Base-by-base conservation (phyloP, 2,797 vertebrate species). In the Gobionotothen gibberifrons region DNA sequence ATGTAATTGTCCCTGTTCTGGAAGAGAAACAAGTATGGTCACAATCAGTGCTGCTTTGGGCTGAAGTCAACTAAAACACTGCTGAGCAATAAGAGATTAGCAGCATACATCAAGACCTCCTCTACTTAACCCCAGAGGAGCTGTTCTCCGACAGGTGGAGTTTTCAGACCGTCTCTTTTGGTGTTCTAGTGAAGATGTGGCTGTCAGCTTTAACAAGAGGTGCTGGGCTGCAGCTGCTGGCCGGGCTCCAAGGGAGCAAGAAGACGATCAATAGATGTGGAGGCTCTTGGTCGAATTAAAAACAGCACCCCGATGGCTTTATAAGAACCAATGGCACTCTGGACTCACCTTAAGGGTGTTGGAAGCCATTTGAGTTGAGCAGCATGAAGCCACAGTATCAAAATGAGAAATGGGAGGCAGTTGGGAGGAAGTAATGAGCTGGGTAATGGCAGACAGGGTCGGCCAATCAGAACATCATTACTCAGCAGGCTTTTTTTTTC, bases 1-100 rank as follows among this genome's bases (percentile, higher is more conserved):
- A 98, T 99, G 89, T 99, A 99, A 93, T 99, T 98, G 93, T 99
- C 97, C 72, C 97, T 90, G 94, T 99, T 99, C 97, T 99, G 76
- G 44, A 85, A 78, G 14, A 3, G 44, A 51, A 57, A 80, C 39
- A 16, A 48, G 10, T 1, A 39, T 21, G 0, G 0, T 26, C 3
- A 52, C 3, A 22, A 61, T 57, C 44, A 48, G 40, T 15, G 69
- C 52, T 16, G 47, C 2, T 62, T 69, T 43, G 48, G 32, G 15
- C 14, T 44, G 14, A 60, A 76, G 16, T 44, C 5, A 5, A 11
- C 62, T 54, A 26, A 3, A 47, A 12, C 58, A 72, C 57, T 64
- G 51, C 14, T 19, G 44, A 42, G 60, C 11, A 67, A 51, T 63
- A 32, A 66, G 13, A 36, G 52, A 66, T 72, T 22, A 58, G 48